Conservation (phyloP, 2,113 vertebrate genomes). For the Lepisosteus osseus region DNA sequence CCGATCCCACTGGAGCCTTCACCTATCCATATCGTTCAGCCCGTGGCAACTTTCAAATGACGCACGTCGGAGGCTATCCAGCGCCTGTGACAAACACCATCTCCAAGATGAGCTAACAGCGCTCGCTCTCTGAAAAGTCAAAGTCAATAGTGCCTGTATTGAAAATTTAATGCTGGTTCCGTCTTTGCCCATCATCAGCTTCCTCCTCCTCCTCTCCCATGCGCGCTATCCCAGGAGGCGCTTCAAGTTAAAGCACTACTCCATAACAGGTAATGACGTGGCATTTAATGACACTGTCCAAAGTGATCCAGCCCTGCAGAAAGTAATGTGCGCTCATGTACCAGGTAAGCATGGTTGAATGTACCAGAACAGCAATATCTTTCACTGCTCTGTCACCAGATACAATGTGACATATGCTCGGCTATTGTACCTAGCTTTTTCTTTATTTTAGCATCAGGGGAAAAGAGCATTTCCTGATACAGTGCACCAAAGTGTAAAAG, state of each 20-base stretch:
- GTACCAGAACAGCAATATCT: slow-evolving; percentile 72
- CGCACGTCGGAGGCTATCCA: slow-evolving; percentile 77
- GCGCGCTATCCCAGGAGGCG: slow-evolving; percentile 75
- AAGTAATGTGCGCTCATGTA: slow-evolving; percentile 87
- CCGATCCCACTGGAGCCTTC: slow-evolving; percentile 92
- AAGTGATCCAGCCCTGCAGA: slow-evolving; percentile 88
- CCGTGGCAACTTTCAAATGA: slow-evolving; percentile 76
- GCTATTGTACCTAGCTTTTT: slow-evolving; percentile 65
- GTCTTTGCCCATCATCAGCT: slow-evolving; percentile 75
- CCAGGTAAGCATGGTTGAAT: slow-evolving; percentile 89
- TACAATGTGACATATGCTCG: slow-evolving; percentile 84
- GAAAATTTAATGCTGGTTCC: slow-evolving; percentile 95
- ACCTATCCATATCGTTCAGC: slow-evolving; percentile 97
- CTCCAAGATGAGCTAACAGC: slow-evolving; percentile 84
- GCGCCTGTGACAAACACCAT: slow-evolving; percentile 93
- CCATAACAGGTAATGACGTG: slow-evolving; percentile 98
- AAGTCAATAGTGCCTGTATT: slow-evolving; percentile 89
- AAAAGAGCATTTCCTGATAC: slow-evolving; percentile 59
- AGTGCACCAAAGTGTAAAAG: slow-evolving; percentile 46
- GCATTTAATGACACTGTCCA: slow-evolving; percentile 99
- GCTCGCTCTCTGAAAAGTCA: slow-evolving; percentile 85
- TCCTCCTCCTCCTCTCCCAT: slow-evolving; percentile 60
- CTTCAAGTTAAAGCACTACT: slow-evolving; percentile 82
- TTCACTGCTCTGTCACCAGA: slow-evolving; percentile 84
- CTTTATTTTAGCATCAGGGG: slow-evolving; percentile 57